Percentiles rank a stretch among this genome's conserved stretches.
These are phyloP conservation scores for Conomelus anceps DNA, from an alignment of 2,888 invertebrate species.

Conservation along the genomic window DNA sequence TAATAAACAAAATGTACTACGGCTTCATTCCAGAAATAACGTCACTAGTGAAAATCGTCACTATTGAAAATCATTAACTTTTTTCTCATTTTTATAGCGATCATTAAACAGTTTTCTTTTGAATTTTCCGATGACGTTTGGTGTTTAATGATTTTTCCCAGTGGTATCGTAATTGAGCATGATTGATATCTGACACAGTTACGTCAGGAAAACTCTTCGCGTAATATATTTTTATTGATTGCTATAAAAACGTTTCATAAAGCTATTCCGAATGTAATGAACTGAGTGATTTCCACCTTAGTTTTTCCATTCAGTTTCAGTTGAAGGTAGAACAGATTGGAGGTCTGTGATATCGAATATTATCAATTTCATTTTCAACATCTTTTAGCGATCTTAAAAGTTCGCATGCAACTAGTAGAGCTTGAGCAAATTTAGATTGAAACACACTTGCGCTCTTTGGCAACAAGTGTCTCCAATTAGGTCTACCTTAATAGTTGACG, in stretches of 20 bases:
- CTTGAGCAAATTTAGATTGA: no score
- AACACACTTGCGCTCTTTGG: no score
- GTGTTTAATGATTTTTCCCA: background rate
- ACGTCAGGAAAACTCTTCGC: background rate
- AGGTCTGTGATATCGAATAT: background rate
- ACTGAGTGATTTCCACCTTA: background rate
- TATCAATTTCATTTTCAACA: no score
- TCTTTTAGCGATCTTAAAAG: no score
- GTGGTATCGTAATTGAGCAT: background rate
- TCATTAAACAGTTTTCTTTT: background rate
- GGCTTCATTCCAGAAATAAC: background rate
- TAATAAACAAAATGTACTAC: background rate
- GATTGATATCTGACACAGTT: background rate
- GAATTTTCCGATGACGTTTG: background rate
- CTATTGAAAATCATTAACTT: background rate
- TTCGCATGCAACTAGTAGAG: no score
- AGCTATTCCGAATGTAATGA: background rate
- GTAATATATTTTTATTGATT: background rate
- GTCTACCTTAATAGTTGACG: no score
- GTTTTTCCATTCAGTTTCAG: background rate
- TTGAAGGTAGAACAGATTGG: background rate
- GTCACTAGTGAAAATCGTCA: background rate
- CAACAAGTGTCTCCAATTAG: no score
- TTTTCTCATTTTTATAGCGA: background rate
- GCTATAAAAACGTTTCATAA: background rate